Evolutionary conservation across 37 sponge, comb jelly and placozoan species (phyloP), one percentile per base, ranked within the genome.

Genomic region (Haliclona indistincta): DNA sequence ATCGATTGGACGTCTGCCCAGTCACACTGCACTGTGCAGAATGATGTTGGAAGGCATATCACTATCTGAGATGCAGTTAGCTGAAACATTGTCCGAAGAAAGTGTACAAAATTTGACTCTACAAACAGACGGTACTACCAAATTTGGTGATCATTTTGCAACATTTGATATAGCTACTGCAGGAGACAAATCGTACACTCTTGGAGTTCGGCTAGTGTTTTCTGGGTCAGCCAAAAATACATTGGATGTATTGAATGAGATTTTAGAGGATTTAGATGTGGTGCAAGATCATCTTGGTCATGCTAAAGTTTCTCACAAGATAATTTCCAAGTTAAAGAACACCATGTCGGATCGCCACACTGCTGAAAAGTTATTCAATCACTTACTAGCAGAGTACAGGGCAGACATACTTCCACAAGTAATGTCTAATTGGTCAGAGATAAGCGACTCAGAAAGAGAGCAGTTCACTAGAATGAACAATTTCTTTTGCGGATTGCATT

Each of bases 261-360:
- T 79, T 5, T 61, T 79, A 49, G 70, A 79, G 35, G 80, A 79
- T 68, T 23, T 79, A 68, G 70, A 79, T 28, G 34, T 36, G 23
- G 70, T 79, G 4, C 30, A 19, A 1, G 20, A 54, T 17, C 44
- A 52, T 6, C 4, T 79, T 20, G 62, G 70, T 41, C 4, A 29
- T 20, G 6, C 4, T 40, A 22, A 6, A 53, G 80, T 68, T 22
- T 79, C 80, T 26, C 10, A 20, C 28, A 58, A 68, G 41, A 74
- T 74, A 35, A 2, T 86, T 1, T 17, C 51, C 0, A 58, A 66
- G 43, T 30, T 86, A 15, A 79, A 79, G 25, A 79, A 78, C 52
- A 85, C 86, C 8, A 85, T 85, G 86, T 74, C 80, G 26, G 87
- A 86, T 68, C 23, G 75, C 1, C 76, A 68, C 3, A 23, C 80